Base-by-base conservation (phyloP, 2,888 invertebrate species). In the Oxycera nigricornis region DNA sequence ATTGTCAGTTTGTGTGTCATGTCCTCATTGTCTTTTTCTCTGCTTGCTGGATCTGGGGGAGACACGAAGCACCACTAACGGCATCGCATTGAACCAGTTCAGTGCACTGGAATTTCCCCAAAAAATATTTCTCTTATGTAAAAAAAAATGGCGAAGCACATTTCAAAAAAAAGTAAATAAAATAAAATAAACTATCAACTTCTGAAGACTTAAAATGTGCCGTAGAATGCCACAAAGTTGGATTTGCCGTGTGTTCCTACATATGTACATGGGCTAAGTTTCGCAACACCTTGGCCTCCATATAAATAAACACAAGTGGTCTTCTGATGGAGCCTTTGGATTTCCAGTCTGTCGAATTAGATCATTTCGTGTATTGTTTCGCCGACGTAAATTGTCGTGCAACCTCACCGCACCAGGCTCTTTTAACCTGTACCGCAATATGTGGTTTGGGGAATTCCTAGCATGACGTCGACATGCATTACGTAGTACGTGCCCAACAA, bases 401-500 rank as follows among this genome's bases (percentile, higher is more conserved):
- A 7, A 61, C 3, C 9, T 17, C n/a, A n/a, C n/a, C 46, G 46
- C 46, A 17, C 46, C 46, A 46, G 46, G 17, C 46, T 17, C n/a
- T 17, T 3, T 17, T 7, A 46, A 46, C 46, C 46, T 28, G 14
- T 59, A 61, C 61, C 31, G 61, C 61, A 26, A 61, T 17, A 31
- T 31, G 61, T 59, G 24, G 59, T 28, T 61, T 61, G 61, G 61
- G 61, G 61, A 61, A 61, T 61, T 61, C 31, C 61, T 46, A 11
- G 28, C 20, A 30, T 61, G 61, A 61, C 61, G 61, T 61, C 26
- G 28, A 1, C 17, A 61, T 31, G 46, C 46, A 46, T 46, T 46
- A 46, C 46, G 46, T 46, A n/a, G n/a, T n/a, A n/a, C n/a, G 46
- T 17, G 46, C 46, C 2, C 14, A 46, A 46, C 46, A 46, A n/a